A percentile compares a stretch with the other conserved stretches of the same genome.
Evolutionary conservation across 2,797 vertebrate genomes (phyloP).

Genomic region (Alcedo atthis): DNA sequence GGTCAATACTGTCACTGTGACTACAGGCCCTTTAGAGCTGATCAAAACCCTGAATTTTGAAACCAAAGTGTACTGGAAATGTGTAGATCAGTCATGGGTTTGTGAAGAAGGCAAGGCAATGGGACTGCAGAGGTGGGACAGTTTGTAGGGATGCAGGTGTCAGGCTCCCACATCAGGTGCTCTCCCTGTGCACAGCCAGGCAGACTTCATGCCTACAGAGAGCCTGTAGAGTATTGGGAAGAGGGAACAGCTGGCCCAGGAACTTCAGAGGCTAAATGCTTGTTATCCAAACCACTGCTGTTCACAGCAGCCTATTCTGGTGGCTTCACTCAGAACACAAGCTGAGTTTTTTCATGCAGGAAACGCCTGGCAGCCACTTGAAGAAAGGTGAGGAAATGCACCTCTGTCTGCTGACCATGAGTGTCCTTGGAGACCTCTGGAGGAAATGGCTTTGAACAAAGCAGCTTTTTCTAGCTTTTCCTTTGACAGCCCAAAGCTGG

Average conservation of each 20-base stretch:
- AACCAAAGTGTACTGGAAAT: neutral
- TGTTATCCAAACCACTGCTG: neutral
- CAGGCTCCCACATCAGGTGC: neutral
- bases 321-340: neutral
- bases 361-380: neutral
- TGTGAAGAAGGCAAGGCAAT: rapidly evolving
- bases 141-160: neutral
- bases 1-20: neutral
- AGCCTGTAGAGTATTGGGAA: neutral
- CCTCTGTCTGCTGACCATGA: neutral
- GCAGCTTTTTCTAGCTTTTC: neutral
- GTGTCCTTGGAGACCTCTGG: rapidly evolving
- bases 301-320: neutral
- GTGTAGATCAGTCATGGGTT: rapidly evolving
- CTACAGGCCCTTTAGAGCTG: neutral
- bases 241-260: neutral
- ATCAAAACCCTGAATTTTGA: neutral
- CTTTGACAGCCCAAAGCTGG: neutral
- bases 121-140: neutral
- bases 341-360: neutral
- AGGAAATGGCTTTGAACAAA: neutral
- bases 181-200: neutral
- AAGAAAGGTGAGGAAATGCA: neutral
- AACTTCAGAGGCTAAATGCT: neutral
- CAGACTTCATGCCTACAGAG: neutral